Percentiles rank a stretch among this genome's conserved stretches.
These are phyloP conservation scores for Phania funesta DNA, from an alignment of 2,888 invertebrate genomes.

Conservation along the genomic window DNA sequence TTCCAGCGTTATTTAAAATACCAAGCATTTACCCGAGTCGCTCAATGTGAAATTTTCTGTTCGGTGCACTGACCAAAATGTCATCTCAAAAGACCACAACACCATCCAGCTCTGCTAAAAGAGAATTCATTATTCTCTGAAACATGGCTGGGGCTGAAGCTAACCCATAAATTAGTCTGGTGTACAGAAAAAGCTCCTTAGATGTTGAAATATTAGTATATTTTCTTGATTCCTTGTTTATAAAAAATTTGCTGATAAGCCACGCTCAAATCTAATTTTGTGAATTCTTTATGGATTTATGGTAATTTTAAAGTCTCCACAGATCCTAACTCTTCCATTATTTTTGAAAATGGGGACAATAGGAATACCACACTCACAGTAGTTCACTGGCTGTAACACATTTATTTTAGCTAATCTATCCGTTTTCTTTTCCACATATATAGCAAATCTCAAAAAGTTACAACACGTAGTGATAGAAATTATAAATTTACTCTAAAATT, in stretches of 20 bases:
- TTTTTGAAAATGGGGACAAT: slow-evolving; percentile 76
- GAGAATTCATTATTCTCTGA: slow-evolving; percentile 72
- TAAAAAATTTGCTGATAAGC: too few species aligned
- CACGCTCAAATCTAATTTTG: too few species aligned
- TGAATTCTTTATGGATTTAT: too few species aligned
- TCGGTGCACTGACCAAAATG: slow-evolving; percentile 67
- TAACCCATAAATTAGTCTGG: slow-evolving; percentile 73
- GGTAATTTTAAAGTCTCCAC: too few species aligned
- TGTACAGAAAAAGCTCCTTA: slow-evolving; percentile 68
- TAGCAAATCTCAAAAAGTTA: too few species aligned
- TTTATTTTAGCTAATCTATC: slow-evolving; percentile 1
- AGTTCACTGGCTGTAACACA: slow-evolving; percentile 59
- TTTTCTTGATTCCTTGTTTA: too few species aligned
- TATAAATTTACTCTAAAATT: too few species aligned
- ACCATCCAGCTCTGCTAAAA: slow-evolving; percentile 62
- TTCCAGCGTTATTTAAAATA: too few species aligned
- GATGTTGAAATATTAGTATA: too few species aligned
- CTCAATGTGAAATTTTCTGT: too few species aligned
- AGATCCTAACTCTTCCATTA: slow-evolving; percentile 69
- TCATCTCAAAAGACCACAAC: slow-evolving; percentile 70
- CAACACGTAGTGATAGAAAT: too few species aligned
- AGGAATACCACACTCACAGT: slow-evolving; percentile 73
- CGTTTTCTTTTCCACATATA: slow-evolving; percentile 7
- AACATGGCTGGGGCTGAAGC: slow-evolving; percentile 76
- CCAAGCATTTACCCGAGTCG: too few species aligned